Evolutionary conservation across 2,888 invertebrate species (phyloP), one percentile per base, ranked within the genome.

Genomic region (Drosophila neotestacea): DNA sequence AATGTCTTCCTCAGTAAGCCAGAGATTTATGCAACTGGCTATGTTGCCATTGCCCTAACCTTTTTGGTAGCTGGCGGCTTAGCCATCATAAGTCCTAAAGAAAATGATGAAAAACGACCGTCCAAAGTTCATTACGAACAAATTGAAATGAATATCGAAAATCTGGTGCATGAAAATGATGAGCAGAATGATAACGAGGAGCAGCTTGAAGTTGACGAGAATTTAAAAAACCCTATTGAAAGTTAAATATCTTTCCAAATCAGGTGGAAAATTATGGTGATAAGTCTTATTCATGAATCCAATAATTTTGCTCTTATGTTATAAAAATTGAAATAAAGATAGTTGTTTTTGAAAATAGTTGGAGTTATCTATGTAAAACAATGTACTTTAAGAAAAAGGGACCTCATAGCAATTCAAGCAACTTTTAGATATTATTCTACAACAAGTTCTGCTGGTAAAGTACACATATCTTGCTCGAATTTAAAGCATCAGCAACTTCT

Each of bases 11-110:
- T 85, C 5, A 76, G 58, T 27, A 82, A 73, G 4, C 65, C 54
- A 1, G 66, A 56, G 16, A 73, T 85, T 4, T 87, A 87, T 63
- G 64, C 73, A 27, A 77, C 85, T 0, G 85, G 85, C 9, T 85
- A 85, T 56, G 55, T 54, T 10, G 68, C 82, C 4, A 11, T 84
- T 6, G 52, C 9, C 0, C 6, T 85, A n/a, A 51, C 79, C 0
- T 4, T 79, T 1, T 10, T 71, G 0, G 4, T 87, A 13, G 70
- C 87, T 11, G 60, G 50, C 0, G 0, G 22, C 5, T 30, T 87
- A 16, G 32, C 70, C 1, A 10, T 28, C 2, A 0, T 71, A 0
- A 36, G 56, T 1, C 16, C 36, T 6, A 30, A 32, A 4, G 11
- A 59, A 0, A 22, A 65, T 4, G 27, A 34, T 4, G 38, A 59